Conservation (phyloP, 2,888 invertebrate genomes). For the Opisthograptis luteolata region DNA sequence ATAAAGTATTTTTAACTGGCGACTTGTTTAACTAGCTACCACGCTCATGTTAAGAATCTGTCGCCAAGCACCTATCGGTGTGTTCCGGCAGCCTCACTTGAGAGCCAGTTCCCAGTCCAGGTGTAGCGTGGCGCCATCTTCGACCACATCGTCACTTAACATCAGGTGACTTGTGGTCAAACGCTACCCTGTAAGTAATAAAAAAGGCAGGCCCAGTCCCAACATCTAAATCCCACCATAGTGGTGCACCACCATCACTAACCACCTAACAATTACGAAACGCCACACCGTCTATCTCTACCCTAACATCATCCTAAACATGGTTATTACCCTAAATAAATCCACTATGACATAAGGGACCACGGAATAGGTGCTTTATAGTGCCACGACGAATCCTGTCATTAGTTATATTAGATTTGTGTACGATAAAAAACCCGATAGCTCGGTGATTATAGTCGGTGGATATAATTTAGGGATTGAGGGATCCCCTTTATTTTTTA, state of each 20-base stretch:
- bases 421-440: conserved; percentile 70
- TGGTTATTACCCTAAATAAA: conserved; percentile 50
- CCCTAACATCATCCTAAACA: conserved; percentile 31
- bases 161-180: too few species aligned
- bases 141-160: too few species aligned
- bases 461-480: conserved; percentile 67
- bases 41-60: too few species aligned
- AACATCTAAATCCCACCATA: conserved; percentile 11
- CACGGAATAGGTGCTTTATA: conserved; percentile 60
- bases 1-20: too few species aligned
- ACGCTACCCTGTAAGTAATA: too few species aligned
- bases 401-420: conserved; percentile 78
- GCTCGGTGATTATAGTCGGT: conserved; percentile 65
- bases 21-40: too few species aligned
- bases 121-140: too few species aligned
- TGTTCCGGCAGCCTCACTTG: too few species aligned
- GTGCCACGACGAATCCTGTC: conserved; percentile 62
- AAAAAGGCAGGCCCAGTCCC: too few species aligned
- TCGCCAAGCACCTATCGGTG: too few species aligned
- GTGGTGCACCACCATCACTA: too few species aligned
- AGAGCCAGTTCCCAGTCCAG: too few species aligned
- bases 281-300: conserved; percentile 14
- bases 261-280: conserved; percentile 15
- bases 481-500: conserved; percentile 55
- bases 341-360: conserved; percentile 55